Base-by-base conservation (phyloP, 2,888 invertebrate species). In the Drosophila mayaguana region DNA sequence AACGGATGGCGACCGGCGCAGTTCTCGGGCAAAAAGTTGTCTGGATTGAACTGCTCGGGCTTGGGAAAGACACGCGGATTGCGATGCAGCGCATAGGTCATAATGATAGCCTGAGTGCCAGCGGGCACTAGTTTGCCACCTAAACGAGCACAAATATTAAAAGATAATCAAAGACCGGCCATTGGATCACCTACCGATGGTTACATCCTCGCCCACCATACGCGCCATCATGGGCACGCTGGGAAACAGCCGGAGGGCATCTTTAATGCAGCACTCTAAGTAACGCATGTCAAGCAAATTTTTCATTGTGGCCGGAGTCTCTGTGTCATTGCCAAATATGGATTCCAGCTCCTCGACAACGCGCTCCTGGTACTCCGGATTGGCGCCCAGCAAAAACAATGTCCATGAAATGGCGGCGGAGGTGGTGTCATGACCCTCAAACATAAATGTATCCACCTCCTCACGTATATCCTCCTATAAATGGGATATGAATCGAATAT, bases 201-300 rank as follows among this genome's bases (percentile, higher is more conserved):
- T 91, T 14, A 95, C 92, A 75, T 94, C 94, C 87, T 95, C 94
- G 0, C 93, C 93, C 45, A 95, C 83, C 36, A 88, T 91, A 65
- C 96, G 94, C 3, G 95, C 94, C 81, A 96, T 94, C 80, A 95
- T 94, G 34, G 95, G 95, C 6, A 96, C 95, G 77, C 95, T 95
- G 1, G 96, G 96, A 76, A 94, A 95, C 12, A 96, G 89, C 54
- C 96, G 92, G 57, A 96, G 84, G 0, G 95, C 94, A 88, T 96
- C 96, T 89, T 96, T 96, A 54, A 96, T 95, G 78, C 95, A 96
- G 78, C 94, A 94, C 77, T 96, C 96, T 72, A 96, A 93, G 82
- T 96, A 96, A 64, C 94, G 94, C 94, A 96, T 94, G 63, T 94
- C 93, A 69, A 94, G 91, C n/a, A 96, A 91, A 75, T 95, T 94